Base-by-base conservation (phyloP, 92 coral and sea anemone species). In the Bergia sp. region DNA sequence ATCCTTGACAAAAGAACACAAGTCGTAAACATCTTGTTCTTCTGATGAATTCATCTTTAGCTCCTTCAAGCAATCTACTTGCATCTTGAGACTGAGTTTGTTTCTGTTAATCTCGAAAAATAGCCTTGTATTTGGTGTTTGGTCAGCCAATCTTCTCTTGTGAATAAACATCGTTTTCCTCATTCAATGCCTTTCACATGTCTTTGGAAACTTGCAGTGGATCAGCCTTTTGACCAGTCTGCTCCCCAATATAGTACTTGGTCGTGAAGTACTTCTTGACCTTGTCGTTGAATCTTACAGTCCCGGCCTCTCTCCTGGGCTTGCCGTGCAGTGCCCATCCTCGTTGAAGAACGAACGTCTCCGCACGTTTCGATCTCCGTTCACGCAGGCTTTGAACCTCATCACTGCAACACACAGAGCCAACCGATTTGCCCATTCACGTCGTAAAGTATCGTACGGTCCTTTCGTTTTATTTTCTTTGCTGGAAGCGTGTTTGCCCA, bases 251-350 rank as follows among this genome's bases (percentile, higher is more conserved):
- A 29, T 82, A 82, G 73, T 80, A 91, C 80, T 88, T 91, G 44
- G 90, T 86, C 23, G 73, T 57, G 16, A 90, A 77, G 80, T 90
- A 90, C 50, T 86, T 88, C 20, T 77, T 57, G 45, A 86, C 90
- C 37, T 67, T 86, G 13, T 82, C 80, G 61, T 67, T 23, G 78
- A 91, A 87, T 3, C 73, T 78, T 7, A 37, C 82, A 29, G 18
- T 64, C 6, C 86, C 86, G 29, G 29, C 29, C 20, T 64, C 47
- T 61, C 44, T 44, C 29, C 76, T 37, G 1, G 85, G 76, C 37
- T 87, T 86, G 41, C 29, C 29, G 29, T 79, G 88, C 80, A 91
- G 80, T 0, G 91, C 93, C 91, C 89, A 88, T 86, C 90, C 92
- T 36, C 61, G 53, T 36, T 85, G 82, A 47, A 81, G 43, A 5